These are phyloP conservation scores for Trichonephila clavata DNA, from an alignment of 1,140 invertebrate species.

Conservation along the genomic window DNA sequence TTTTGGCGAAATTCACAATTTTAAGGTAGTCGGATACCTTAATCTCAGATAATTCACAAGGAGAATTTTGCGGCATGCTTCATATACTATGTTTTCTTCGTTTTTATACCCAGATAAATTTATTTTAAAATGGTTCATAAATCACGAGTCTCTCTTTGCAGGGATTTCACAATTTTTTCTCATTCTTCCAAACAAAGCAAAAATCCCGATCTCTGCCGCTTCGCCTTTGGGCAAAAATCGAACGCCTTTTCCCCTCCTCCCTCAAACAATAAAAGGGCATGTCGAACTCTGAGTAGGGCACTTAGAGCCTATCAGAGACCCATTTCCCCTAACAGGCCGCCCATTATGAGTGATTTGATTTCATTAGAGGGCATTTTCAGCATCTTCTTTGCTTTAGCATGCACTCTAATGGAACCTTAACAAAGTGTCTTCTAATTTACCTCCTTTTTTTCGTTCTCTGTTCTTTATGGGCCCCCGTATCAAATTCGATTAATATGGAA, in stretches of 20 bases:
- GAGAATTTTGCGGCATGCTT: no score
- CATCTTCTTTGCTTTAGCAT: conserved; percentile 28
- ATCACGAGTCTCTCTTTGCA: no score
- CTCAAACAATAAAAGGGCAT: background rate
- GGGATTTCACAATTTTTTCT: no score
- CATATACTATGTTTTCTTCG: no score
- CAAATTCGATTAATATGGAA: conserved; percentile 65
- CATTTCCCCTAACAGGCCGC: conserved; percentile 64
- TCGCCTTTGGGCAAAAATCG: background rate
- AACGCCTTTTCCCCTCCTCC: background rate
- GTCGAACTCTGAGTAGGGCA: conserved; percentile 29
- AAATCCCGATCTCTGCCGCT: background rate
- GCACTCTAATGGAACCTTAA: conserved; percentile 43
- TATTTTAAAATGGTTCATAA: no score
- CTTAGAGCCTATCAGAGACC: conserved; percentile 56
- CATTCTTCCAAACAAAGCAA: no score
- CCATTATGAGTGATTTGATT: conserved; percentile 69
- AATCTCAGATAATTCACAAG: no score
- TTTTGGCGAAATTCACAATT: no score
- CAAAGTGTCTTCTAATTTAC: conserved; percentile 45
- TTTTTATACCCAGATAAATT: no score
- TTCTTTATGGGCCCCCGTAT: background rate
- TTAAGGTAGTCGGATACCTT: no score
- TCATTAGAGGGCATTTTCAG: conserved; percentile 56
- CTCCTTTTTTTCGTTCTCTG: background rate